Conservation (phyloP, 30 jellyfish, hydroid and myxozoan genomes). For the Aurelia sp. region DNA sequence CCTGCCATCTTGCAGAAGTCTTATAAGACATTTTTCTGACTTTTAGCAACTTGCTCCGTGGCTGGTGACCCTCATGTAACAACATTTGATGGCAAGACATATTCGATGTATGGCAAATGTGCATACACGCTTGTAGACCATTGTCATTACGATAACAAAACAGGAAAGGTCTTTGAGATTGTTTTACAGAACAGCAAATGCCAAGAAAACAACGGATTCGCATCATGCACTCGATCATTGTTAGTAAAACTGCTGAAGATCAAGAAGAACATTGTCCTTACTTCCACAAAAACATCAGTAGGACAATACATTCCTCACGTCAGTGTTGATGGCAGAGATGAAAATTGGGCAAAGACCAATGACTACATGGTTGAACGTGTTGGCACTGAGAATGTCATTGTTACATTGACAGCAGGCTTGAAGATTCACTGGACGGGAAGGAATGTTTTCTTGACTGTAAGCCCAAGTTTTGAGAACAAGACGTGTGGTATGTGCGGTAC, state of each 20-base stretch:
- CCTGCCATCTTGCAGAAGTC: not conserved
- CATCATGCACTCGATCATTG: slow-evolving; percentile 88
- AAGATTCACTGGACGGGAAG: slow-evolving; percentile 91
- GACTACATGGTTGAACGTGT: slow-evolving; percentile 73
- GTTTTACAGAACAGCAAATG: slow-evolving; percentile 81
- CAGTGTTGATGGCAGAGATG: slow-evolving; percentile 77
- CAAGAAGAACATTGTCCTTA: slow-evolving; percentile 63
- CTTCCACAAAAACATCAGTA: slow-evolving; percentile 25
- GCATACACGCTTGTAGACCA: slow-evolving; percentile 93
- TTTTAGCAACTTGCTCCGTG: slow-evolving; percentile 87
- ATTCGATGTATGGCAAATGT: slow-evolving; percentile 96
- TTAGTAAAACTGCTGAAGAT: slow-evolving; percentile 70
- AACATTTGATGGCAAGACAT: slow-evolving; percentile 94
- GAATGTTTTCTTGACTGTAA: slow-evolving; percentile 87
- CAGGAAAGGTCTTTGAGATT: slow-evolving; percentile 82
- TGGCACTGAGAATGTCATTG: slow-evolving; percentile 82
- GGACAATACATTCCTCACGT: slow-evolving; percentile 76
- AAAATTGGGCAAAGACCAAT: slow-evolving; percentile 52
- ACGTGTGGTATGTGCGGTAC: slow-evolving; percentile 99
- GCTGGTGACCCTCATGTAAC: slow-evolving; percentile 97
- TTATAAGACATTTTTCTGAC: not conserved
- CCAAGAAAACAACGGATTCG: slow-evolving; percentile 60
- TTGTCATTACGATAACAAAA: slow-evolving; percentile 79
- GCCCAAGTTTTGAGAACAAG: slow-evolving; percentile 78
- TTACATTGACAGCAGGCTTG: slow-evolving; percentile 55